Evolutionary conservation across 2,888 invertebrate genomes (phyloP), one percentile per base, ranked within the genome.

Genomic region (Selenia dentaria): DNA sequence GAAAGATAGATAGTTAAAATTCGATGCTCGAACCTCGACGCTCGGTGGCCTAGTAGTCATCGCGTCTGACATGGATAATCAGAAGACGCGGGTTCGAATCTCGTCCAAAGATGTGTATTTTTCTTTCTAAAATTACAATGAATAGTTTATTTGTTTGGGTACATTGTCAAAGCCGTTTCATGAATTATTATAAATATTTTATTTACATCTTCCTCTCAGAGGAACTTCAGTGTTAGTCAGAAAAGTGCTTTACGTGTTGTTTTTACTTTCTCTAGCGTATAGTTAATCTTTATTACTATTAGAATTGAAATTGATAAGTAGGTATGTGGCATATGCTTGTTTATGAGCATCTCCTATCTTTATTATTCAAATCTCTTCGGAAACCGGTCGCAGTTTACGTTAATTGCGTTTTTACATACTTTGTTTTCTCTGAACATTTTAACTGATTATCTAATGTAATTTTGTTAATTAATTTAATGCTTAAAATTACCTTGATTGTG

Each of bases 311-410:
- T 80, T 75, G 81, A 79, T 81, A 86, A 84, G 82, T 80, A 79
- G 79, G 79, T 79, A 84, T 79, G 87, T 89, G 84, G 80, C 76
- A 74, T 89, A 86, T 86, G 86, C 79, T 81, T 77, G 80, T 87
- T 86, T 85, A 84, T 80, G 73, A 71, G 62, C 62, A 69, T 66
- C 58, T 71, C 74, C 64, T 86, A 86, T 87, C 84, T 87, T 82
- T 86, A 84, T 83, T 84, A 83, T 83, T 79, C 62, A 74, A 80
- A 79, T 81, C 68, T 75, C 62, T 66, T 56, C 25, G 35, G 38
- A 57, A 72, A 83, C 86, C 85, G 84, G 86, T 83, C 73, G 55
- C 47, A 40, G 72, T 68, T 54, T 60, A 71, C 28, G 67, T 76
- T 85, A 81, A 84, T 84, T 84, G 81, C 83, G 79, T 63, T 55